These are phyloP conservation scores for Aplocera efformata DNA, from an alignment of 2,888 invertebrate species.

Conservation along the genomic window DNA sequence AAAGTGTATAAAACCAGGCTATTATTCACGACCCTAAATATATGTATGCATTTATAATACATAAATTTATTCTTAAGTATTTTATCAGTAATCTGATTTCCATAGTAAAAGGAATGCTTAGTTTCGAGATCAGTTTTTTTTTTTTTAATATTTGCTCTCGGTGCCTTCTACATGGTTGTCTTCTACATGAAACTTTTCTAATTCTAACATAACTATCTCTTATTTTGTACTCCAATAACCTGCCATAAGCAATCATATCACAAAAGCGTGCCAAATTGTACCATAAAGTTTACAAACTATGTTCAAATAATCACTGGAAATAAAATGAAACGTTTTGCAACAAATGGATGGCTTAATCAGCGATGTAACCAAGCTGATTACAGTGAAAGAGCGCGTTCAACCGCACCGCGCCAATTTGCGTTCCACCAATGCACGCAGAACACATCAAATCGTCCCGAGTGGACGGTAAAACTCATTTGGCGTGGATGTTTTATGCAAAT, in stretches of 20 bases:
- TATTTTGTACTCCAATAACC: no score
- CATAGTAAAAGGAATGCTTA: no score
- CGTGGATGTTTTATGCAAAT: slow-evolving; percentile 20
- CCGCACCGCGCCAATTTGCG: slow-evolving; percentile 39
- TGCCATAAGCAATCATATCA: slow-evolving; percentile 2
- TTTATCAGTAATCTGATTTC: no score
- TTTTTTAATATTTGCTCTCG: no score
- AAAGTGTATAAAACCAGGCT: no score
- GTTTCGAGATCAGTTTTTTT: no score
- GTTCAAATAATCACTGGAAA: slow-evolving; percentile 1
- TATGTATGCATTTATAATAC: no score
- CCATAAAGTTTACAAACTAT: slow-evolving; percentile 3
- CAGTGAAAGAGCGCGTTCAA: slow-evolving; percentile 33
- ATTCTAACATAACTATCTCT: no score
- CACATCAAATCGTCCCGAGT: slow-evolving; percentile 25
- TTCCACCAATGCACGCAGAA: slow-evolving; percentile 23
- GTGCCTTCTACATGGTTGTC: no score
- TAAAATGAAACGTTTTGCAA: slow-evolving; percentile 20
- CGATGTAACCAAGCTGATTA: slow-evolving; percentile 40
- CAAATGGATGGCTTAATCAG: slow-evolving; percentile 31
- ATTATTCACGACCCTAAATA: no score
- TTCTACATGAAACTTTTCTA: no score
- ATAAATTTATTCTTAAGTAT: no score
- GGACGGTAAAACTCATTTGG: slow-evolving; percentile 17
- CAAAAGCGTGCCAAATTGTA: slow-evolving; percentile 25